phyloP scores from a whole-genome alignment of 37 sponge, comb jelly and placozoan genomes.

The Chondrilla cf. caribensis region DNA sequence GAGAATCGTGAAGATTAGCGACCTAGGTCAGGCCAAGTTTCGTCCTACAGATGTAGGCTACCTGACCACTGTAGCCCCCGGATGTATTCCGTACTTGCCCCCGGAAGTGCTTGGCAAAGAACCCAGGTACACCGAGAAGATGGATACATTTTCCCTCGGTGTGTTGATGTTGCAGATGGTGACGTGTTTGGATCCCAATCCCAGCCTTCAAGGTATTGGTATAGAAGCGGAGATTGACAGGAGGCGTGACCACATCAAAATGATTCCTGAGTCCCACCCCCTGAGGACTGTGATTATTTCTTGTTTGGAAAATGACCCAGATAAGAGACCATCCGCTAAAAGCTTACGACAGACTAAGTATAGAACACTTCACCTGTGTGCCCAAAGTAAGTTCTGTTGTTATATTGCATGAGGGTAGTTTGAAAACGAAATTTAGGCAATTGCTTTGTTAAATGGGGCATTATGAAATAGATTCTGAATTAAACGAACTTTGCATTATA shows the following conservation, averaged over 20 bases:
- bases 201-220: neutral
- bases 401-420: too few relatives aligned
- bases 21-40: constrained; percentile 11
- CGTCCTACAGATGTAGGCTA: neutral
- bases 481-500: too few relatives aligned
- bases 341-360: too few relatives aligned
- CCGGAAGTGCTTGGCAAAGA: neutral
- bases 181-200: neutral
- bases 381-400: too few relatives aligned
- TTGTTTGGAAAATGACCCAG: neutral
- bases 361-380: too few relatives aligned
- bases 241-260: neutral
- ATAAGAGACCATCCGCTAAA: constrained; percentile 1
- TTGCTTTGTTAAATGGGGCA: too few relatives aligned
- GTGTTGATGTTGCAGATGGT: neutral
- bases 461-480: too few relatives aligned
- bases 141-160: neutral
- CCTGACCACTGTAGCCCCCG: neutral
- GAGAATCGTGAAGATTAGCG: neutral
- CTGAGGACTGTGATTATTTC: neutral
- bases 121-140: neutral
- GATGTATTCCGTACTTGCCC: neutral
- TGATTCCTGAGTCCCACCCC: neutral
- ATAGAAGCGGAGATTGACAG: neutral
- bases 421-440: too few relatives aligned